Evolutionary conservation across 2,888 invertebrate species (phyloP), one percentile per base, ranked within the genome.

Genomic region (Malachius bipustulatus): DNA sequence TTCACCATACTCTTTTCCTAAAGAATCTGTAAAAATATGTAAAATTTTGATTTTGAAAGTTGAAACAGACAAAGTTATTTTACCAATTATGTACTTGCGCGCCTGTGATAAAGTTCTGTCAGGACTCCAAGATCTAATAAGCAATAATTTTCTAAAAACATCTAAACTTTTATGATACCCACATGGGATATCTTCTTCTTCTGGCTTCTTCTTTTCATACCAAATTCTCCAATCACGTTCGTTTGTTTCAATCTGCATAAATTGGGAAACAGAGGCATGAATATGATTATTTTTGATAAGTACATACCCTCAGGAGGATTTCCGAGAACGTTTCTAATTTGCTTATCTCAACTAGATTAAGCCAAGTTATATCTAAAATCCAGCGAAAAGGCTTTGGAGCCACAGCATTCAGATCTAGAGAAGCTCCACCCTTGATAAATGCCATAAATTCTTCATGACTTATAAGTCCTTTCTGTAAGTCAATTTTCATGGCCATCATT

Each of bases 371-470:
- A 52, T 94, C 94, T 35, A 91, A 67, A 50, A 96, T 89, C 94
- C 94, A 96, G 49, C 77, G 76, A 54, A 89, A 90, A 1, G 93
- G 93, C 62, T 94, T 94, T 0, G 90, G 88, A 2, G 77, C 70
- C 0, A 93, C 93, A 2, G 90, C 89, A 61, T 93, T 91, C 35
- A 94, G 65, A 60, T 94, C 93, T 38, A 94, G 62, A 0, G 93
- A 91, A 6, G 94, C 94, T 1, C 94, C 94, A 19, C 93, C 94
- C 66, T 96, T 96, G 37, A 96, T 91, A 49, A 96, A 90, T 1
- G 85, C 82, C 73, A 87, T 81, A 58, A 96, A 96, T 62, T 96
- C 94, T 30, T 85, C 82, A 49, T 88, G 87, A 0, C 80, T 80
- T 42, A 96, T 83, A 26, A 73, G 66, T 1, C 75, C 79, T 29